Base-by-base conservation (phyloP, 2,113 vertebrate genomes). In the Sinocyclocheilus anophthalmus region DNA sequence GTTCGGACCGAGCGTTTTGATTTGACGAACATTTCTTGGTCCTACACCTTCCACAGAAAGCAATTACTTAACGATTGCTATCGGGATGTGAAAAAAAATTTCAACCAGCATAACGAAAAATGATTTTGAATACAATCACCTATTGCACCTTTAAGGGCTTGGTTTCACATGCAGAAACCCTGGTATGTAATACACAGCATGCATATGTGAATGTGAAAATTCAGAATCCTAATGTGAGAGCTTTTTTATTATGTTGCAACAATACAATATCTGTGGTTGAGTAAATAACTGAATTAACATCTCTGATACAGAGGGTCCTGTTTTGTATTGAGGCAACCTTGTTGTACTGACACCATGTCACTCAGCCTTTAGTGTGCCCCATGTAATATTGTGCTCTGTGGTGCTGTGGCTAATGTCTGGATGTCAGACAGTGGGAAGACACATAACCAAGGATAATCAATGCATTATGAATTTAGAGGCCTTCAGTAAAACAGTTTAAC, bases 361-460 rank as follows among this genome's bases (percentile, higher is more conserved):
- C 42, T 42, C 9, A 3, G 70, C 16, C 55, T 0, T 57, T 5
- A 55, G 18, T 57, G 55, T 57, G 16, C 53, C 0, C 50, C 4
- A 4, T 53, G 14, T 53, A 53, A 53, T 53, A 53, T 1, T 55
- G 16, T 55, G 6, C 55, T 59, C 22, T 42, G 33, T 73, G 39
- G 18, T 73, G 37, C 26, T 50, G 45, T 77, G 50, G 8, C 24
- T 77, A 24, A 55, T 55, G 76, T 55, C 76, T 55, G 48, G 24
- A 55, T 77, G 45, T 77, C 76, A 77, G 16, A 55, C 24, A 53
- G 75, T 26, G 7, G n/a, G 73, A 50, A 26, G 18, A 75, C 57
- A 37, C 53, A 63, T 61, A 65, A 81, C 69, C n/a, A 82, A 86
- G 85, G 79, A 82, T 86, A 86, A 86, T 76, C 69, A n/a, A 86